A percentile compares a stretch with the other conserved stretches of the same genome.
Evolutionary conservation across 23 tunicate species (phyloP).

Genomic region (Halocynthia roretzi): DNA sequence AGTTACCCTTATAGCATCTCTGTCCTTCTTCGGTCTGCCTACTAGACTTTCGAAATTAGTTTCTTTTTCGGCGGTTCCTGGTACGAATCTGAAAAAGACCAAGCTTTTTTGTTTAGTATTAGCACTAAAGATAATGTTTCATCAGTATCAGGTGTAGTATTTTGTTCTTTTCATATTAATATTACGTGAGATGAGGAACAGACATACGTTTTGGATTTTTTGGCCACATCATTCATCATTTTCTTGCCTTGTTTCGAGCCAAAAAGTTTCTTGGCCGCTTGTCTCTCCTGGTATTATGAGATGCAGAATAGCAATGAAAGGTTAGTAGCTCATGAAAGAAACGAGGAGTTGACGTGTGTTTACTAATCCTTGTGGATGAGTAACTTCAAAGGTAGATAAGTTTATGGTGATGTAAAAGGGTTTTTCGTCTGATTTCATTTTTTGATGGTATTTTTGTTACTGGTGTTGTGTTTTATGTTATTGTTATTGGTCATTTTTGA

Average conservation of each 20-base stretch:
- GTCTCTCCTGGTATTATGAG: slow-evolving; percentile 30
- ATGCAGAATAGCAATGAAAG: too few species aligned
- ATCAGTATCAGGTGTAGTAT: slow-evolving; percentile 20
- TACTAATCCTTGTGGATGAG: too few species aligned
- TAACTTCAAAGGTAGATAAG: too few species aligned
- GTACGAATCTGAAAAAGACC: slow-evolving; percentile 40
- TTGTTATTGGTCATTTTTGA: too few species aligned
- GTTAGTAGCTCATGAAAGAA: too few species aligned
- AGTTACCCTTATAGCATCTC: slow-evolving; percentile 69
- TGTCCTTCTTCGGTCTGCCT: slow-evolving; percentile 48
- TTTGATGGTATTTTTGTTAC: too few species aligned
- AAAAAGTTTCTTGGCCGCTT: slow-evolving; percentile 78
- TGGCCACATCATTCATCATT: slow-evolving; percentile 54
- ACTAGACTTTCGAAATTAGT: neutral
- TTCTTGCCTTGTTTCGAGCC: slow-evolving; percentile 75
- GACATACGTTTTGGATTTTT: slow-evolving; percentile 64
- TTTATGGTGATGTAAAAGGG: too few species aligned
- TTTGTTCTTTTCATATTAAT: slow-evolving; percentile 44
- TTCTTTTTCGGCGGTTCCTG: slow-evolving; percentile 50
- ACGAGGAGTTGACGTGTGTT: too few species aligned
- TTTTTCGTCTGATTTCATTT: too few species aligned
- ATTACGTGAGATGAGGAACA: too few species aligned
- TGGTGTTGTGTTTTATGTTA: too few species aligned
- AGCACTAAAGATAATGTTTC: neutral
- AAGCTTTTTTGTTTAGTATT: neutral